Conservation (phyloP, 2,797 vertebrate species). For the Centroberyx gerrardi region DNA sequence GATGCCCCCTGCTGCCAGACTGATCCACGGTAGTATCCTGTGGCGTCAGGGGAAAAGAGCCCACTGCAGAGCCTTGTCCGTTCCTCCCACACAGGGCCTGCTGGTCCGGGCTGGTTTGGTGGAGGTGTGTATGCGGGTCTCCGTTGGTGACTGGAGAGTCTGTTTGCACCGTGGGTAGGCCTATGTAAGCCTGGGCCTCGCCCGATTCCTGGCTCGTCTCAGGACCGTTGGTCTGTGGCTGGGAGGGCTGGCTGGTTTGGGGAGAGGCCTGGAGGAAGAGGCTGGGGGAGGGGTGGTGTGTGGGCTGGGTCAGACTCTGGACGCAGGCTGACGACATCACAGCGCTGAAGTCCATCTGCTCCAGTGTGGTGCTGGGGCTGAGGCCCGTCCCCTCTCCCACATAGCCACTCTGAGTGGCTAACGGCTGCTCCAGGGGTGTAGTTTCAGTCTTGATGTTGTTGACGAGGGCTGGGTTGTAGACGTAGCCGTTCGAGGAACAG, state of each 20-base stretch:
- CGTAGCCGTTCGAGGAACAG: constrained; percentile 81
- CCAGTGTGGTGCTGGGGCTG: constrained; percentile 97
- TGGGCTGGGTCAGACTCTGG: constrained; percentile 89
- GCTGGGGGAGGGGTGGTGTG: constrained; percentile 93
- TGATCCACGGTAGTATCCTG: constrained; percentile 66
- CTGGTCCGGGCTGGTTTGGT: constrained; percentile 77
- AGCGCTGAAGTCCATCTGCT: constrained; percentile 99
- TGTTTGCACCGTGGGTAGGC: constrained; percentile 76
- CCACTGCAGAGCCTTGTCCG: constrained; percentile 51
- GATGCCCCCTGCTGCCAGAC: constrained; percentile 82
- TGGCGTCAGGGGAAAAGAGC: constrained; percentile 65
- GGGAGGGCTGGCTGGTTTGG: constrained; percentile 79
- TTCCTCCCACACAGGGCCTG: constrained; percentile 82
- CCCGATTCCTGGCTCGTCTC: constrained; percentile 75
- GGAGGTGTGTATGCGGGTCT: constrained; percentile 77
- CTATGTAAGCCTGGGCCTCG: constrained; percentile 79
- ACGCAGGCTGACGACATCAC: constrained; percentile 92
- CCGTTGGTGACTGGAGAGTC: constrained; percentile 81
- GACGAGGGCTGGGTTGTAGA: constrained; percentile 89
- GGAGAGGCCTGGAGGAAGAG: constrained; percentile 96
- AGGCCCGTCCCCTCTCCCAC: constrained; percentile 89
- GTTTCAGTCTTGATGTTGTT: constrained; percentile 97
- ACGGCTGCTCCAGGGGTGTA: constrained; percentile 92
- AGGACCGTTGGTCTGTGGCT: constrained; percentile 82
- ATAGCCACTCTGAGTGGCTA: constrained; percentile 88